phyloP scores from a whole-genome alignment of 64 coral and sea anemone genomes.

The Dendrophyllia cribrosa region DNA sequence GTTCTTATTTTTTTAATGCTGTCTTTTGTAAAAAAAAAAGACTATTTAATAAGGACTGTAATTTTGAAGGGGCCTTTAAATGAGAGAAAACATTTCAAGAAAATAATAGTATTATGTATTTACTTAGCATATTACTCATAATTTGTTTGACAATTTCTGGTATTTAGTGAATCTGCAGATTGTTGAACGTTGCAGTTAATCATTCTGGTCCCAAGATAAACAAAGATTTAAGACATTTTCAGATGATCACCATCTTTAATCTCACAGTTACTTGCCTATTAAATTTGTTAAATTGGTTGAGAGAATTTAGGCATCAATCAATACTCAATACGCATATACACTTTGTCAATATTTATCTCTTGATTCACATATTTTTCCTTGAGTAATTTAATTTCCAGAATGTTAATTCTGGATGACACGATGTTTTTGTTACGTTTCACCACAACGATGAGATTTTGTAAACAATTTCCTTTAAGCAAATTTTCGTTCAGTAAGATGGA shows the following conservation, averaged over 20 bases:
- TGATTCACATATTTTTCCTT: slow-evolving; percentile 12
- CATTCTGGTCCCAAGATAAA: too few relatives aligned
- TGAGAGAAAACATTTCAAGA: too few relatives aligned
- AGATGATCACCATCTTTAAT: neutral
- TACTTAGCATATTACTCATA: too few relatives aligned
- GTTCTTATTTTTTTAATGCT: too few relatives aligned
- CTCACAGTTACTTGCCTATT: neutral
- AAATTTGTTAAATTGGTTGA: neutral
- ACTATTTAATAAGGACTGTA: too few relatives aligned
- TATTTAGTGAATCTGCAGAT: too few relatives aligned
- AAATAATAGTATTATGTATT: too few relatives aligned
- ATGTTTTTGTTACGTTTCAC: slow-evolving; percentile 10
- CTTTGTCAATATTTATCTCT: neutral
- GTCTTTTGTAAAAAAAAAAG: too few relatives aligned
- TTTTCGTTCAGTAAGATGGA: neutral
- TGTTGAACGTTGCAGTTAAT: too few relatives aligned
- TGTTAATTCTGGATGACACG: neutral
- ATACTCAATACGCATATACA: neutral
- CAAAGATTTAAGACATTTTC: neutral
- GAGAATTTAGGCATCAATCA: neutral
- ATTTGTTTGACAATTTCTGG: too few relatives aligned
- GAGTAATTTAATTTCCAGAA: neutral
- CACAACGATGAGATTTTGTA: neutral
- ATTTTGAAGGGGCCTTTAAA: too few relatives aligned
- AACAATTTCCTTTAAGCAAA: neutral